Evolutionary conservation across 2,113 vertebrate genomes (phyloP).

Genomic region (Fregetta grallaria): DNA sequence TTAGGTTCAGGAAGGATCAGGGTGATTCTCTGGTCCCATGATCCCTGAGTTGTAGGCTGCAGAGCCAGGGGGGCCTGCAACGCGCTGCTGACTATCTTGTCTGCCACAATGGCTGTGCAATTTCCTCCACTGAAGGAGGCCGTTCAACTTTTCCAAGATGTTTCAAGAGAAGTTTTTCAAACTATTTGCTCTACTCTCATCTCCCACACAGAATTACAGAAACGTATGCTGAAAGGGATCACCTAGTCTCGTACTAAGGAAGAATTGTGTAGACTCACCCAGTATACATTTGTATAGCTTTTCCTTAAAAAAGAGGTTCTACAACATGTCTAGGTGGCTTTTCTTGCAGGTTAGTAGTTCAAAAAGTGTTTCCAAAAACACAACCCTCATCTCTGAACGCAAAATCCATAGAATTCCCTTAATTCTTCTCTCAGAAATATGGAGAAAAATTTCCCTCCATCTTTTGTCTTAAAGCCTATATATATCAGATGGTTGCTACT

Average conservation of each 20-base stretch:
- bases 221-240: neutral
- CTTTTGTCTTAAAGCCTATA: neutral
- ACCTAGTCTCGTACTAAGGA: neutral
- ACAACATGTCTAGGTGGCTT: neutral
- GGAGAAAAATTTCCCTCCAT: neutral
- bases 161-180: neutral
- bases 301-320: neutral
- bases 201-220: neutral
- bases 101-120: fast-evolving
- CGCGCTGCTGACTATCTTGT: neutral
- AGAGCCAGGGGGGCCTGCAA: neutral
- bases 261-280: neutral
- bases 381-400: neutral
- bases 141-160: neutral
- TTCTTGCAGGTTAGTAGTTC: neutral
- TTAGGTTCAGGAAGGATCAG: neutral
- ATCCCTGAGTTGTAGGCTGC: neutral
- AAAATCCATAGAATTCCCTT: neutral
- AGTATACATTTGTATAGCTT: fast-evolving
- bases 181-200: neutral
- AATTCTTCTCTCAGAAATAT: neutral
- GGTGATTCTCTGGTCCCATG: neutral
- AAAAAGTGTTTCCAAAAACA: neutral
- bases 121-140: neutral
- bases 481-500: neutral